Conservation (phyloP, 2,888 invertebrate genomes). For the Corbicula japonica region DNA sequence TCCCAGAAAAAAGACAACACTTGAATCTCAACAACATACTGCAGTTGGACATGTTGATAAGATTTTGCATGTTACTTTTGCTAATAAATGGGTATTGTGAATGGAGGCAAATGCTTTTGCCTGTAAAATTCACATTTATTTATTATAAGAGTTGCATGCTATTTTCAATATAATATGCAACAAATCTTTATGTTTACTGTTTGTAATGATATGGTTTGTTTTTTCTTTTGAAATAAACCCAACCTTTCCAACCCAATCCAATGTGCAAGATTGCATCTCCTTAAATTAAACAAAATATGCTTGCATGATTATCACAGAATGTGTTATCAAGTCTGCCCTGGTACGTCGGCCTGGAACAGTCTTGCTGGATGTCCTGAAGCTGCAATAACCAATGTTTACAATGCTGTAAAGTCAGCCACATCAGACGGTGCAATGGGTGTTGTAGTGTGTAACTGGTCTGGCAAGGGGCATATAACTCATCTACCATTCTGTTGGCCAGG, state of each 20-base stretch:
- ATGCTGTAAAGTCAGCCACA: slow-evolving; percentile 88
- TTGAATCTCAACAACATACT: too few relatives aligned
- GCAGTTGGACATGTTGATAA: too few relatives aligned
- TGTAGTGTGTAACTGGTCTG: slow-evolving; percentile 89
- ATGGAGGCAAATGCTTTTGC: too few relatives aligned
- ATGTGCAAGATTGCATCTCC: not conserved
- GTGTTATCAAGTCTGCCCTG: slow-evolving; percentile 88
- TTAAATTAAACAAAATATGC: not conserved
- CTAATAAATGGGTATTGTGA: too few relatives aligned
- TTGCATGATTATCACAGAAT: slow-evolving; percentile 75
- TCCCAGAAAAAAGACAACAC: too few relatives aligned
- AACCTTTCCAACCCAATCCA: not conserved
- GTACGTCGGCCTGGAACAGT: slow-evolving; percentile 89
- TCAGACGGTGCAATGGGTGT: slow-evolving; percentile 88
- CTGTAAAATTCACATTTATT: too few relatives aligned
- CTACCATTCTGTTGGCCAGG: slow-evolving; percentile 89
- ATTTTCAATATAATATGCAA: too few relatives aligned
- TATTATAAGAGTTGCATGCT: too few relatives aligned
- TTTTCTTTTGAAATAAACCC: too few relatives aligned
- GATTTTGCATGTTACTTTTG: too few relatives aligned
- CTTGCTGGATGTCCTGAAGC: slow-evolving; percentile 89
- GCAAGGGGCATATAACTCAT: slow-evolving; percentile 89
- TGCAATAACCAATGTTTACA: slow-evolving; percentile 88
- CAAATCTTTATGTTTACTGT: too few relatives aligned
- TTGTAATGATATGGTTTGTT: not conserved